Evolutionary conservation across 2,797 vertebrate species (phyloP), one percentile per base, ranked within the genome.

Genomic region (Chelon auratus): DNA sequence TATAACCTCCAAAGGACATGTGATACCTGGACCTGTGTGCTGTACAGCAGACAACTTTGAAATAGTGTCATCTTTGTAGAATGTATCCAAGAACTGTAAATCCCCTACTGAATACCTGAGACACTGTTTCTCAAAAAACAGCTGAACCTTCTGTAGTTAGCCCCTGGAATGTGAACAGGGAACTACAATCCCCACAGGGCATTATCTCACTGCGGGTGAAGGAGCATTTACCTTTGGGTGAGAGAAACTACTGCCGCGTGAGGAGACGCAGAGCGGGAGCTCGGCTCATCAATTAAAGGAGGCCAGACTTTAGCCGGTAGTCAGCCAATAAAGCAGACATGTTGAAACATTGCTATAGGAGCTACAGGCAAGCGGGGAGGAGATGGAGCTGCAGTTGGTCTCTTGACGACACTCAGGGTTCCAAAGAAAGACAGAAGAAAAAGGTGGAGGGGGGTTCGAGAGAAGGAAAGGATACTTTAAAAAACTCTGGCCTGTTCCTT

Each of bases 251-350:
- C 59, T 65, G 51, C 56, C 77, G 77, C 36, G 12, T 70, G 68
- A 81, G 62, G 54, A 73, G 80, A 68, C 55, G 63, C 72, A 64
- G 76, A 80, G 81, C 57, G 50, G 61, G 81, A 87, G 79, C 30
- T 70, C 63, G 45, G 51, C 65, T 77, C 72, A 76, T 86, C 87
- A 80, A 75, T 84, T 74, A 75, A 33, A 82, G 24, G 56, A 58
- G 72, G 78, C 48, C 78, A 77, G 73, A 72, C 77, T 73, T 78
- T 36, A 66, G 72, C 51, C 55, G 62, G 74, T 55, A 64, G 60
- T 72, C 36, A 13, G 63, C 43, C 63, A 79, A 63, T 75, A 77
- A 77, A 76, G 58, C 56, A 74, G 57, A 72, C 50, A 57, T 11
- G 58, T 83, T 80, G 80, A 84, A 55, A 77, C 40, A 13, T 58